Base-by-base conservation (phyloP, 2,113 vertebrate species). In the Erinaceus europaeus region DNA sequence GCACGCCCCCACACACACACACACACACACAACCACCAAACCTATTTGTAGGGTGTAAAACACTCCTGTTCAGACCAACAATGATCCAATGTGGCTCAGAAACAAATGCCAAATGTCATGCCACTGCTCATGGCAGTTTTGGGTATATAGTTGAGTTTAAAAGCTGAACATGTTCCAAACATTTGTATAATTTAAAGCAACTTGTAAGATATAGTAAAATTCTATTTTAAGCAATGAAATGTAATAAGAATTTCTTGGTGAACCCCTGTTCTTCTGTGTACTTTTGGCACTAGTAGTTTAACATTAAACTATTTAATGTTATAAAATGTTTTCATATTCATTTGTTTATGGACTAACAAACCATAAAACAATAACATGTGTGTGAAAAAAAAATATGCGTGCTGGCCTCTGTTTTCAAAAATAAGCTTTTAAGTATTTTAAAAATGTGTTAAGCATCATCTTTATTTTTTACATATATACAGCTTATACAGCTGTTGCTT, bases 141-240 rank as follows among this genome's bases (percentile, higher is more conserved):
- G n/a, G 92, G 94, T 77, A 94, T 90, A 94, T 91, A 97, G 95
- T 92, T 90, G 95, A 94, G 95, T 95, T 95, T 96, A 93, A 93
- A 91, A 96, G 94, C 94, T 93, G 96, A 96, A 96, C 95, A 94
- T 96, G 97, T 93, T 96, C 95, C 95, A 97, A 97, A 97, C 97
- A 97, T 97, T 97, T 97, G 95, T 94, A 95, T 96, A 97, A 97
- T 95, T 97, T 97, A 96, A 97, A 97, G 97, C 96, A 96, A 97
- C 96, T 97, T 97, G 95, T 96, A 94, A 95, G 95, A 95, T 96
- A 95, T 90, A 97, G 95, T 94, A 95, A 96, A 84, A 96, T 89
- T 94, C 95, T 97, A 96, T 97, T 97, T 97, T 96, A 93, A 91
- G 94, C 71, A 94, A 90, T 93, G 59, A 83, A 77, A 94, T 95